These are phyloP conservation scores for Bradypodion ventrale DNA, from an alignment of 2,797 vertebrate genomes.

Conservation along the genomic window DNA sequence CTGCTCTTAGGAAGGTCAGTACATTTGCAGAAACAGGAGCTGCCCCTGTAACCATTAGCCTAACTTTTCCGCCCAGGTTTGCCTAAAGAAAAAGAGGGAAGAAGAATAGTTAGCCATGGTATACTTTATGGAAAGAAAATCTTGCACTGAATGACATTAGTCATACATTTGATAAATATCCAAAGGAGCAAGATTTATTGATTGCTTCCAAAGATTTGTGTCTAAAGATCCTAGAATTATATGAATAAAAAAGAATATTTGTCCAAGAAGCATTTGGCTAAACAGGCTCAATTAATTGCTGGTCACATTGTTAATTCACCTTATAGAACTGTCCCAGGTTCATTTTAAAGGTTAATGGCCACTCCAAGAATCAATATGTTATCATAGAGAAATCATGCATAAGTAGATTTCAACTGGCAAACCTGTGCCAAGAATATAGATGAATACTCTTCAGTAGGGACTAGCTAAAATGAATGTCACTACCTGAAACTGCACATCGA, in stretches of 20 bases:
- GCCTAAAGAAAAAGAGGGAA: slow-evolving; percentile 73
- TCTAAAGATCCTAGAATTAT: background rate
- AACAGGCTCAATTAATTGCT: background rate
- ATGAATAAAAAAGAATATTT: background rate
- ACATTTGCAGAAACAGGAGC: slow-evolving; percentile 93
- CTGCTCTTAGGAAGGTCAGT: slow-evolving; percentile 90
- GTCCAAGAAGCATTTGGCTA: background rate
- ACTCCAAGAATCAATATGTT: background rate
- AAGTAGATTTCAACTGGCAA: background rate
- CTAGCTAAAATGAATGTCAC: background rate
- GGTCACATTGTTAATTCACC: background rate
- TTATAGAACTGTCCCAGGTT: background rate
- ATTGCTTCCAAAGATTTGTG: background rate
- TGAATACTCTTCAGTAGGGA: background rate
- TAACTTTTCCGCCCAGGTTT: slow-evolving; percentile 89
- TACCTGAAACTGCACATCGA: background rate
- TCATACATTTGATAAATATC: background rate
- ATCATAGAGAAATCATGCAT: background rate
- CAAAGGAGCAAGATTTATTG: background rate
- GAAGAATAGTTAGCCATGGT: slow-evolving; percentile 12
- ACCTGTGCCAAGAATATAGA: background rate
- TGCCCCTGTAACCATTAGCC: slow-evolving; percentile 93
- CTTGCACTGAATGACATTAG: background rate
- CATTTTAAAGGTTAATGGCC: background rate
- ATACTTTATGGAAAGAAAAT: background rate